Conservation (phyloP, 2,888 invertebrate genomes). For the Seira ritae region DNA sequence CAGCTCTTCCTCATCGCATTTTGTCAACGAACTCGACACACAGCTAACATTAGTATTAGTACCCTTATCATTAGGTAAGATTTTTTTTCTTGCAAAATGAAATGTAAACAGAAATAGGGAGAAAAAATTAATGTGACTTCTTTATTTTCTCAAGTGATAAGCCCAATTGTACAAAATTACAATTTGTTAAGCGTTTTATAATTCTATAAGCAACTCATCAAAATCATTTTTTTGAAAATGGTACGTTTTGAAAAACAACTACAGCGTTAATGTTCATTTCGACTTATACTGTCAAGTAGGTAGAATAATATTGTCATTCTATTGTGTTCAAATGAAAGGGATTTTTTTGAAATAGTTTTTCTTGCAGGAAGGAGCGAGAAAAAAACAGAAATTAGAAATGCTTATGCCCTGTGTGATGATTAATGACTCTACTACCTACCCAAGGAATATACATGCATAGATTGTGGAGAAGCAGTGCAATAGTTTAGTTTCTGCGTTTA, state of each 20-base stretch:
- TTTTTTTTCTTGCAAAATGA: background rate
- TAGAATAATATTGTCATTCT: background rate
- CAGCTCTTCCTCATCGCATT: background rate
- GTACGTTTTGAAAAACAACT: background rate
- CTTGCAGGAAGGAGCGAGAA: no score
- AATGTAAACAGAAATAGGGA: background rate
- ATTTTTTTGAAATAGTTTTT: background rate
- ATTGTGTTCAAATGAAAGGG: background rate
- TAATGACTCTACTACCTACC: no score
- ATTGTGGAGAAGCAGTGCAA: no score
- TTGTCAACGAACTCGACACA: background rate
- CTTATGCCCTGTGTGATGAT: no score
- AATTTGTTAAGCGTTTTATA: background rate
- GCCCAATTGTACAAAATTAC: background rate
- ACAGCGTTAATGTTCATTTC: background rate
- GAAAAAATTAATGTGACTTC: background rate
- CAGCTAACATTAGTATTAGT: no score
- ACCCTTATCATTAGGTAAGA: no score
- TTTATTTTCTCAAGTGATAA: constrained; percentile 12
- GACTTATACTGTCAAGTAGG: background rate
- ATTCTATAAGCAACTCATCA: background rate
- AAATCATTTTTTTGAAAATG: background rate
- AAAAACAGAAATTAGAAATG: no score
- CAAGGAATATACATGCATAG: no score
- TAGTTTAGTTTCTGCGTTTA: no score